Evolutionary conservation across 2,113 vertebrate genomes (phyloP).

Genomic region (Azemiops feae): DNA sequence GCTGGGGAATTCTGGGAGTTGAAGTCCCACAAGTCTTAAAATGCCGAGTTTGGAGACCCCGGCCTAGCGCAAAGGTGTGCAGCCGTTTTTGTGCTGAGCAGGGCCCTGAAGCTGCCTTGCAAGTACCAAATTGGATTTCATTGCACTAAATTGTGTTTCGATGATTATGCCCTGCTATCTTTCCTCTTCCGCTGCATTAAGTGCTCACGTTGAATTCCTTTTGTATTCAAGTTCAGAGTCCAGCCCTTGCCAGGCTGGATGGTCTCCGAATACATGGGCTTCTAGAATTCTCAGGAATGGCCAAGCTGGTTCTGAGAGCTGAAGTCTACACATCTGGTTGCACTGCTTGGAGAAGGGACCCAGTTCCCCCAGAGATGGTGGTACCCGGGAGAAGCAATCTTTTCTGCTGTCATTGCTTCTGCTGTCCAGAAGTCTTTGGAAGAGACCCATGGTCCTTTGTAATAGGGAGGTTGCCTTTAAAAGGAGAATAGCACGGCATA

Average conservation of each 20-base stretch:
- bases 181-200: not conserved
- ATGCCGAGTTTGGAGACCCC: not conserved
- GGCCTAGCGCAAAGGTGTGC: not conserved
- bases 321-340: not conserved
- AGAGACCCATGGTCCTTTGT: not conserved
- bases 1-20: not conserved
- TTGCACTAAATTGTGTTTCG: not conserved
- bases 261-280: not conserved
- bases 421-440: not conserved
- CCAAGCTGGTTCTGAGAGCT: not conserved
- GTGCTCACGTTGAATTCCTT: not conserved
- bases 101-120: not conserved
- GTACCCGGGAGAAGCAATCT: not conserved
- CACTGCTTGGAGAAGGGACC: not conserved
- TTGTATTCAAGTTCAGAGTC: not conserved
- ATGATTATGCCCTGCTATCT: not conserved
- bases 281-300: not conserved
- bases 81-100: not conserved
- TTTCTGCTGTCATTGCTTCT: not conserved
- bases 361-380: not conserved
- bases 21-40: too few species aligned
- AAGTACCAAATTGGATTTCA: not conserved
- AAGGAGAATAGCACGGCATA: not conserved
- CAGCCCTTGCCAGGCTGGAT: not conserved
- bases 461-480: not conserved